Evolutionary conservation across 2,888 invertebrate genomes (phyloP).

Genomic region (Chalcosyrphus nemorum): DNA sequence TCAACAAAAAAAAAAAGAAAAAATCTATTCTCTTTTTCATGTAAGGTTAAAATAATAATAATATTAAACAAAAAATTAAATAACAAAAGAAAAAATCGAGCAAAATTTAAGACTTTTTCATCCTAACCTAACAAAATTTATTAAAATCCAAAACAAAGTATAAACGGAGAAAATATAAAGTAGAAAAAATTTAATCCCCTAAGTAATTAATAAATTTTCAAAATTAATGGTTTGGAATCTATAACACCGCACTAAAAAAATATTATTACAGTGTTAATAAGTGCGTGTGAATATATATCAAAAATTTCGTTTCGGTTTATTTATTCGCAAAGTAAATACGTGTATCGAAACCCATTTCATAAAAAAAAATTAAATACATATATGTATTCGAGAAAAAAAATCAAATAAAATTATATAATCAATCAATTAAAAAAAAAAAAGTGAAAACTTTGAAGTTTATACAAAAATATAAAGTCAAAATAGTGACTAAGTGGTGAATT

Average conservation of each 20-base stretch:
- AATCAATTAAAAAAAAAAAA: conserved; percentile 36
- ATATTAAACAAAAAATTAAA: conserved; percentile 56
- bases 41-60: too few relatives aligned
- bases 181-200: conserved; percentile 79
- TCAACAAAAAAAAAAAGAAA: conserved; percentile 12
- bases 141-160: conserved; percentile 44
- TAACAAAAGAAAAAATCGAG: conserved; percentile 73
- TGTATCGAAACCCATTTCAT: conserved; percentile 65
- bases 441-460: conserved; percentile 35
- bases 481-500: conserved; percentile 44
- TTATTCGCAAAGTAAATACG: conserved; percentile 69
- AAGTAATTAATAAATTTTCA: conserved; percentile 81
- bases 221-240: conserved; percentile 82
- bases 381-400: conserved; percentile 12
- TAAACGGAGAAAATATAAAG: conserved; percentile 73
- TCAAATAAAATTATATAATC: background rate
- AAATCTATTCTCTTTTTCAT: conserved; percentile 35
- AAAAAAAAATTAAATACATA: background rate
- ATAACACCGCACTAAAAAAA: conserved; percentile 77
- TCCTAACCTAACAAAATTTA: conserved; percentile 50
- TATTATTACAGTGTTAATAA: conserved; percentile 50
- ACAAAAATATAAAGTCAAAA: too few relatives aligned
- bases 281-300: conserved; percentile 72
- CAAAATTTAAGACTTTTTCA: conserved; percentile 40
- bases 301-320: conserved; percentile 82